These are phyloP conservation scores for Drosophila putrida DNA, from an alignment of 2,888 invertebrate species.

Conservation along the genomic window DNA sequence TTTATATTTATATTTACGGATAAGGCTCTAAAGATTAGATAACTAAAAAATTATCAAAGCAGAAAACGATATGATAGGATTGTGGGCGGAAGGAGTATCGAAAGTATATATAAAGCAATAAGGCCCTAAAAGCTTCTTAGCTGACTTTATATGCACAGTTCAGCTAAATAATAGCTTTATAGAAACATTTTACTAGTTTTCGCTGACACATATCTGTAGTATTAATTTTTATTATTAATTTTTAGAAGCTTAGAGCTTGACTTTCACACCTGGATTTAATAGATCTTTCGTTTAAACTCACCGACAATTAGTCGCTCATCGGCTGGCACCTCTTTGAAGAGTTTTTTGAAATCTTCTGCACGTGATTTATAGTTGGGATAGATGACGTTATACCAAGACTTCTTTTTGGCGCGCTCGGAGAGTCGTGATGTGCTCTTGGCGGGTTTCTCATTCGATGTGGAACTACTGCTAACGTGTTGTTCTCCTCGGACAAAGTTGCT, in stretches of 20 bases:
- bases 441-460: constrained; percentile 74
- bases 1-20: not conserved
- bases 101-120: not conserved
- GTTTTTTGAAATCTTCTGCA: constrained; percentile 95
- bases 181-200: not conserved
- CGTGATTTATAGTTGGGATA: constrained; percentile 97
- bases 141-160: not conserved
- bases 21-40: not conserved
- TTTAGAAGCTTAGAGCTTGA: not conserved
- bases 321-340: constrained; percentile 96
- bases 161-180: not conserved
- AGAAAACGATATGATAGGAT: too few relatives aligned
- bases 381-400: constrained; percentile 94
- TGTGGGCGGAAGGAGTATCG: not conserved
- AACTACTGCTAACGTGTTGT: constrained; percentile 62
- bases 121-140: not conserved
- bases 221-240: not conserved
- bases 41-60: not conserved
- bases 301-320: constrained; percentile 97
- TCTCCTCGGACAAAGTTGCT: constrained; percentile 62
- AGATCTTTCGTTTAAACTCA: constrained; percentile 85
- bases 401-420: constrained; percentile 90
- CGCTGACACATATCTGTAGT: not conserved
- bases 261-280: not conserved
- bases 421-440: constrained; percentile 82